Conservation (phyloP, 2,888 invertebrate genomes). For the Vesta saturnalis region DNA sequence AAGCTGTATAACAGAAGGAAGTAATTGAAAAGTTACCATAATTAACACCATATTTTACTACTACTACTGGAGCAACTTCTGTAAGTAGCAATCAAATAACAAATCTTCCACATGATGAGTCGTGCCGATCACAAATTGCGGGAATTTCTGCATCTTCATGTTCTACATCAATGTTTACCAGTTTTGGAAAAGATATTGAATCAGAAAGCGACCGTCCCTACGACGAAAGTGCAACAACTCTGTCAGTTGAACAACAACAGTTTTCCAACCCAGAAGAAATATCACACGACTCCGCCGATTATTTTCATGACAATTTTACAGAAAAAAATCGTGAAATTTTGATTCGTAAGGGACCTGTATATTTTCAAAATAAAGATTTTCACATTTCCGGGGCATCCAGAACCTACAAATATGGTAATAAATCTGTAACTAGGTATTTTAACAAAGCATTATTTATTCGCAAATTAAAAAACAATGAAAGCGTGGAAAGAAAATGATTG, state of each 20-base stretch:
- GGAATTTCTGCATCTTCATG: constrained; percentile 15
- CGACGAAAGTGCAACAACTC: background rate
- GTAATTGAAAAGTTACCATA: constrained; percentile 30
- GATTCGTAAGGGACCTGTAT: no score
- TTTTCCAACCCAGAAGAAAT: no score
- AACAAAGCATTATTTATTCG: no score
- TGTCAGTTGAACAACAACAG: background rate
- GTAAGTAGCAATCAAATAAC: no score
- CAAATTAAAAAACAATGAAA: constrained; percentile 26
- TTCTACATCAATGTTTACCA: no score
- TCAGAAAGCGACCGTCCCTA: no score
- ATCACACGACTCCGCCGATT: constrained; percentile 30
- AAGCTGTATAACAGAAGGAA: constrained; percentile 23
- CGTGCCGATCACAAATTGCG: background rate
- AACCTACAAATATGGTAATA: constrained; percentile 36
- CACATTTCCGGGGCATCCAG: constrained; percentile 38
- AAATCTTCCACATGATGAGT: background rate
- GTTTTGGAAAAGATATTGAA: no score
- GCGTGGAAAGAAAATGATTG: constrained; percentile 15
- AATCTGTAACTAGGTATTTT: no score
- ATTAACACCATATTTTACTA: no score
- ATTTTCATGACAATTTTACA: constrained; percentile 37
- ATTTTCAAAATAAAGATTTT: constrained; percentile 41
- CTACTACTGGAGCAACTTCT: no score
- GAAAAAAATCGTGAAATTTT: constrained; percentile 39